Evolutionary conservation across 2,797 vertebrate species (phyloP).

Genomic region (Chaenodraco wilsoni): DNA sequence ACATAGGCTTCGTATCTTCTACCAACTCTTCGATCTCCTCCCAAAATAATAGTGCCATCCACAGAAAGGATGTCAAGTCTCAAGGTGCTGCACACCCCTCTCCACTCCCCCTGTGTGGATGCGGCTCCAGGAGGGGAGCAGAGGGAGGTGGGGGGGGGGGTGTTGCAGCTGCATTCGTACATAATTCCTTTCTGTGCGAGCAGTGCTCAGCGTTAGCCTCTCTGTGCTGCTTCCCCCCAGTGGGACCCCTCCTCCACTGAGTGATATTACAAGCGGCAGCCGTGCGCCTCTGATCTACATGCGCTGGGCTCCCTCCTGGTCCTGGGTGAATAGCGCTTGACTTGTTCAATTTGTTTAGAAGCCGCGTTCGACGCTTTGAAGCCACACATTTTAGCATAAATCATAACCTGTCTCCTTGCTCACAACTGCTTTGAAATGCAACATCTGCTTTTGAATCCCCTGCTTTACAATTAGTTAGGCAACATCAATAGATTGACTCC

Average conservation of each 20-base stretch:
- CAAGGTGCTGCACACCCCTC: conserved; percentile 81
- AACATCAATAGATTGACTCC: conserved; percentile 88
- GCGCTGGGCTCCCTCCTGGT: conserved; percentile 82
- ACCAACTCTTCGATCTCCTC: conserved; percentile 79
- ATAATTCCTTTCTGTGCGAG: conserved; percentile 78
- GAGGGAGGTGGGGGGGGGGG: conserved; percentile 56
- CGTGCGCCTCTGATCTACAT: conserved; percentile 85
- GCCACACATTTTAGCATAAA: conserved; percentile 91
- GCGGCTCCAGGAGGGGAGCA: conserved; percentile 66
- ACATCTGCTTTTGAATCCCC: conserved; percentile 88
- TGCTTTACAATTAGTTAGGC: conserved; percentile 87
- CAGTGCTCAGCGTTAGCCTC: conserved; percentile 75
- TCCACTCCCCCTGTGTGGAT: conserved; percentile 65
- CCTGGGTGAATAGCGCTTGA: conserved; percentile 90
- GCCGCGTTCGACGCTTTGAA: conserved; percentile 88
- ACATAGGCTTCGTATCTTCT: conserved; percentile 75
- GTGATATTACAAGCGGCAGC: conserved; percentile 90
- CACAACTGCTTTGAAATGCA: conserved; percentile 89
- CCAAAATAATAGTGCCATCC: conserved; percentile 82
- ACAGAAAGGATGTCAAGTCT: conserved; percentile 86
- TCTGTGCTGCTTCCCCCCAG: conserved; percentile 75
- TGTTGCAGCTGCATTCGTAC: conserved; percentile 83
- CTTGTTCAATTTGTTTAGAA: conserved; percentile 94
- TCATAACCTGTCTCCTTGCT: conserved; percentile 89
- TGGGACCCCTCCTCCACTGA: conserved; percentile 84